Percentiles rank a stretch among this genome's conserved stretches.
Conservation (phyloP, 2,888 invertebrate genomes). For the Cyaniris semiargus region DNA sequence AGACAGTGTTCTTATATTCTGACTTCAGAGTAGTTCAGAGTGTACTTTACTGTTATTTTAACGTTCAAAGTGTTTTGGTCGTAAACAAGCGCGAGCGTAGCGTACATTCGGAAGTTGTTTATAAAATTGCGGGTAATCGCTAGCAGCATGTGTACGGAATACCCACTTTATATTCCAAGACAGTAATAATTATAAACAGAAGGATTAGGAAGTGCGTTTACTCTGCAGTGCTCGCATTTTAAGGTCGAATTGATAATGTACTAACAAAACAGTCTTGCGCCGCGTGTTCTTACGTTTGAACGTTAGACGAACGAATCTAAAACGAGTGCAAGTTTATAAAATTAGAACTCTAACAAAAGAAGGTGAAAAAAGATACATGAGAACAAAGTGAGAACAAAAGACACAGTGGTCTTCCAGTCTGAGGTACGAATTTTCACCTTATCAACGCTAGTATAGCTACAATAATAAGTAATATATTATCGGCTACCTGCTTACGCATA, state of each 20-base stretch:
- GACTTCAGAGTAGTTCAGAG: no score
- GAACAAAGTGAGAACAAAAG: not conserved
- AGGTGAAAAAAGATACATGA: not conserved
- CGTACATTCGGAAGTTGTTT: not conserved
- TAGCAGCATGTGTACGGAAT: not conserved
- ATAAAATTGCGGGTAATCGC: not conserved
- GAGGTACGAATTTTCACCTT: not conserved
- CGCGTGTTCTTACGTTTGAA: not conserved
- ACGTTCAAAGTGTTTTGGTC: no score
- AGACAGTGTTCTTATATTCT: no score
- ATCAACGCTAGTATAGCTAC: not conserved
- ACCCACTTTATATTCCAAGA: constrained; percentile 19
- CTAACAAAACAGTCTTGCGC: constrained; percentile 7
- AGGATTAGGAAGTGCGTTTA: constrained; percentile 30
- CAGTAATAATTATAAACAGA: constrained; percentile 21
- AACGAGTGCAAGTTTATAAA: not conserved
- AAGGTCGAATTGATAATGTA: constrained; percentile 31
- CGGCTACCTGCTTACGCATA: not conserved
- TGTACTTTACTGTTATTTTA: no score
- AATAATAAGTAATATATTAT: no score
- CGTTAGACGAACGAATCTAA: not conserved
- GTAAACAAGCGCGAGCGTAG: no score
- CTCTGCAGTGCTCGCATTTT: constrained; percentile 12
- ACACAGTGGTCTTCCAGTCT: not conserved
- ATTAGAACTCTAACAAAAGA: not conserved